Percentiles rank a stretch among this genome's conserved stretches.
These are phyloP conservation scores for Silurus lanzhouensis DNA, from an alignment of 2,797 vertebrate genomes.

Conservation along the genomic window DNA sequence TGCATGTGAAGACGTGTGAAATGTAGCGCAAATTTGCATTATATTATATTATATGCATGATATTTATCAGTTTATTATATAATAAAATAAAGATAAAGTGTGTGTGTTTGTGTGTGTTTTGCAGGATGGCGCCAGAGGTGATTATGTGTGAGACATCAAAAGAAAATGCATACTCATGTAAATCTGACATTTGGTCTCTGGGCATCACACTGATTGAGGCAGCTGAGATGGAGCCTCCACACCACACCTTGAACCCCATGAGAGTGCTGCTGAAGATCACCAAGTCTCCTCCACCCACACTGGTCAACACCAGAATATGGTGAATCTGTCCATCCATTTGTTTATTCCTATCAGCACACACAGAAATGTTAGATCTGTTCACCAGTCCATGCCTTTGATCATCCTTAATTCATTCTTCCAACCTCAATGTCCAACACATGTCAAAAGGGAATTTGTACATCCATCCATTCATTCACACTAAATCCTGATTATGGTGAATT, in stretches of 20 bases:
- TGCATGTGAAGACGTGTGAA: not conserved
- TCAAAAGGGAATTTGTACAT: not conserved
- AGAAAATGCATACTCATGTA: conserved; percentile 69
- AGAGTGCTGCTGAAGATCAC: conserved; percentile 74
- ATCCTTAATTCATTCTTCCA: not conserved
- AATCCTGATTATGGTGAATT: not conserved
- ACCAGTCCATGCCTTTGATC: not conserved
- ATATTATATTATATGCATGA: not conserved
- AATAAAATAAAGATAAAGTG: not conserved
- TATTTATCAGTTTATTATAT: not conserved
- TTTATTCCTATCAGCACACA: not conserved
- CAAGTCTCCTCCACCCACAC: conserved; percentile 70
- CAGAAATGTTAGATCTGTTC: not conserved
- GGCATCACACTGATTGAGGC: conserved; percentile 76
- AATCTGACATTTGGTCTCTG: conserved; percentile 76
- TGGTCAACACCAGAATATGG: conserved; percentile 67
- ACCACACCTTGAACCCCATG: conserved; percentile 75
- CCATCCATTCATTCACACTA: not conserved
- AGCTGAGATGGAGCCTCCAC: conserved; percentile 74
- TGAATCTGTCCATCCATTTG: conserved; percentile 46
- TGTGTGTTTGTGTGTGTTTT: conserved; percentile 16
- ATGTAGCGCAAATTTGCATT: too few species aligned
- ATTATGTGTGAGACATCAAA: conserved; percentile 74
- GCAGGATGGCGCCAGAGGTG: conserved; percentile 77
- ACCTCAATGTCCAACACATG: not conserved